Base-by-base conservation (phyloP, 2,797 vertebrate species). In the Lithobates pipiens region DNA sequence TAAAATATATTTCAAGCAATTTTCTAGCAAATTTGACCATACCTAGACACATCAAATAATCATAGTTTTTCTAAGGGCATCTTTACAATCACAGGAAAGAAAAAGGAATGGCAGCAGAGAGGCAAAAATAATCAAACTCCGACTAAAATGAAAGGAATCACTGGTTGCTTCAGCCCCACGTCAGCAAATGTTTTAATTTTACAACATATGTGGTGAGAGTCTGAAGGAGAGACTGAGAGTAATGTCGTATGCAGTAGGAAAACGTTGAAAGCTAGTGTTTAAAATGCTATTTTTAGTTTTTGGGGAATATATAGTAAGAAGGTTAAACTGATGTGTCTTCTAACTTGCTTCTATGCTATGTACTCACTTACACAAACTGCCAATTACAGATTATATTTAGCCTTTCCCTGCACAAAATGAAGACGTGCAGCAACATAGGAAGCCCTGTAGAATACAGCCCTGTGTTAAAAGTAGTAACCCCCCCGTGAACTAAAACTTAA, bases 311-410 rank as follows among this genome's bases (percentile, higher is more conserved):
- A 63, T 36, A 80, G 57, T 73, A 34, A 63, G 46, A 10, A 7
- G 70, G 57, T 70, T 63, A 46, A 69, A 34, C 34, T 63, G 68
- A 44, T 42, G 13, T 13, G 42, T 61, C 36, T 25, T 65, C 67
- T 39, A 75, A 29, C 46, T 44, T 69, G 50, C 80, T 36, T 70
- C 63, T 44, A 76, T 82, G 29, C 65, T 39, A 46, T 77, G 68
- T 68, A 76, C 36, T 70, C 67, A 61, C 74, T 77, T 65, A 63
- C 34, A 29, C 80, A 77, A 72, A 65, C 78, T 86, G 67, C 73
- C 74, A 86, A 86, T 86, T 86, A 86, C 25, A 67, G 67, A 67
- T 71, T 86, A 86, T 86, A 86, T 82, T 77, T 86, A 86, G 78
- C 65, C 42, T 72, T 72, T 82, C 63, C 54, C 79, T 46, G 46